A percentile compares a stretch with the other conserved stretches of the same genome.
phyloP scores from a whole-genome alignment of 2,113 vertebrate genomes.

The Otolemur garnettii region DNA sequence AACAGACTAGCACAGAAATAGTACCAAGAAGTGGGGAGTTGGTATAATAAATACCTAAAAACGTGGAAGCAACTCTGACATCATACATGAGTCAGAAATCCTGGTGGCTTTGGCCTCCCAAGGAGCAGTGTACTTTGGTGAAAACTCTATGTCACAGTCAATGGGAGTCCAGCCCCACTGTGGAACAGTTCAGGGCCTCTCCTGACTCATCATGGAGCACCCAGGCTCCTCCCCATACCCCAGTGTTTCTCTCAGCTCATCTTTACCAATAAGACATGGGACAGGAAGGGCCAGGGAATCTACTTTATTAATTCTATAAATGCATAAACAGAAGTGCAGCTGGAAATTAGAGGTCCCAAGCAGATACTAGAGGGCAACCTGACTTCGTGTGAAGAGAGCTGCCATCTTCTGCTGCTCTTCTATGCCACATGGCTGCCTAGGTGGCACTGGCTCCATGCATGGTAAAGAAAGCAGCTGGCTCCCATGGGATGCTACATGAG shows the following conservation, averaged over 20 bases:
- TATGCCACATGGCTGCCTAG: rapidly evolving
- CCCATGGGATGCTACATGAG: too few relatives aligned
- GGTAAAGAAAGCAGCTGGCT: neutral
- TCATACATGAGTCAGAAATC: neutral
- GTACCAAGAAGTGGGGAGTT: neutral
- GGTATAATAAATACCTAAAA: neutral
- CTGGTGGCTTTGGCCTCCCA: neutral
- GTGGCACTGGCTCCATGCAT: neutral
- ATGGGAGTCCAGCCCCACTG: neutral
- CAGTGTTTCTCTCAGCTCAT: neutral
- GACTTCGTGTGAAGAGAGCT: neutral
- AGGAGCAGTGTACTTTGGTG: neutral
- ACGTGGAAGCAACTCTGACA: neutral
- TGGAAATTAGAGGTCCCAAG: neutral
- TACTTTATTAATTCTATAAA: neutral
- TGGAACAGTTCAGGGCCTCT: rapidly evolving
- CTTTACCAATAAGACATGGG: neutral
- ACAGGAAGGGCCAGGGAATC: neutral
- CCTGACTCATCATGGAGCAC: too few relatives aligned
- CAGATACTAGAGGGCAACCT: neutral
- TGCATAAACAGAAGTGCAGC: neutral
- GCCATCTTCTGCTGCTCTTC: neutral
- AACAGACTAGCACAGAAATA: neutral
- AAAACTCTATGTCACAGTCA: neutral
- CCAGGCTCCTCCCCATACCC: neutral